Conservation (phyloP, 2,113 vertebrate genomes). For the Chaetops frenatus region DNA sequence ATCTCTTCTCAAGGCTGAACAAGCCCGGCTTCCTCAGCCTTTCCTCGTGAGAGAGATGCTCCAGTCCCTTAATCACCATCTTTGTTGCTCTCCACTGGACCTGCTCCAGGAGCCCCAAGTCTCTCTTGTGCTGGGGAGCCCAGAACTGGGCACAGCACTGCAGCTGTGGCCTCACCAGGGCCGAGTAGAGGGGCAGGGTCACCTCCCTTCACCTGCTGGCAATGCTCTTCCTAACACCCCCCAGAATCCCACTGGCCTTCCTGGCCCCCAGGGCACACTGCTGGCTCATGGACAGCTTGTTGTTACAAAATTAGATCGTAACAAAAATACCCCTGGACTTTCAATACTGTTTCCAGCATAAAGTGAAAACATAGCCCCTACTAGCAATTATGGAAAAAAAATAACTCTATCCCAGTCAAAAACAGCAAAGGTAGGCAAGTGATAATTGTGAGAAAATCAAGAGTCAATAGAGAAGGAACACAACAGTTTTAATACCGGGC, state of each 20-base stretch:
- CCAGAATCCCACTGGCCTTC: neutral
- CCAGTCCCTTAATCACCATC: neutral
- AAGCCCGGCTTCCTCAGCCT: neutral
- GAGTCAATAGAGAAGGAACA: neutral
- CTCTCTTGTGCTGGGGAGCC: neutral
- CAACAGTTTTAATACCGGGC: neutral
- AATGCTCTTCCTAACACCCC: no score
- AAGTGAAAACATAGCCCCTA: neutral
- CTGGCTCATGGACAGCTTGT: neutral
- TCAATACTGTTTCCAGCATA: neutral
- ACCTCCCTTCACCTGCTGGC: neutral
- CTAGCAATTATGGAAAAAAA: neutral
- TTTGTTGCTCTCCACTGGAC: neutral
- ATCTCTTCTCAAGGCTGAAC: neutral
- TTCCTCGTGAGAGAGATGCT: neutral
- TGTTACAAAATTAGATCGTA: neutral
- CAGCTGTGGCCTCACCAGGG: neutral
- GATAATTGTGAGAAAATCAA: neutral
- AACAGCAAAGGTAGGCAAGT: neutral
- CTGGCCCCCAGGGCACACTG: no score
- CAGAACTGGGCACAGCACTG: neutral
- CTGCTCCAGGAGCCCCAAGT: rapidly evolving
- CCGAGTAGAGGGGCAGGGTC: neutral
- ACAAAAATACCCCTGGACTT: neutral
- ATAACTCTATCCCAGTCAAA: neutral